Conservation (phyloP, 1,140 invertebrate species). For the Monomorium pharaonis region DNA sequence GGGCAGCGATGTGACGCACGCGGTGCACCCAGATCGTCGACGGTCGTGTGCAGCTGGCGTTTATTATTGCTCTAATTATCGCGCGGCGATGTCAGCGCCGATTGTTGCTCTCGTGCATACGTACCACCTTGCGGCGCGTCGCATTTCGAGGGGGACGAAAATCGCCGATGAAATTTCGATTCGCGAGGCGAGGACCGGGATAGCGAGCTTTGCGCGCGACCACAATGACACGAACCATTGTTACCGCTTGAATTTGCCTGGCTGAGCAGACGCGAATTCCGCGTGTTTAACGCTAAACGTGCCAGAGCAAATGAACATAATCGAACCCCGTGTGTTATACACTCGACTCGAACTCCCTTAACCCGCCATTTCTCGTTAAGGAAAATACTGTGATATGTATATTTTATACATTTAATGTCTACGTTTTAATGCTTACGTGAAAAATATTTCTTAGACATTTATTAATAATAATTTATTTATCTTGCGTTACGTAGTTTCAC, state of each 20-base stretch:
- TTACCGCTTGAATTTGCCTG: constrained; percentile 28
- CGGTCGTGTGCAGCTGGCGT: constrained; percentile 45
- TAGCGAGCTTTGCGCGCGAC: neutral
- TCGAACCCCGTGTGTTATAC: constrained; percentile 17
- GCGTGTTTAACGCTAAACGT: constrained; percentile 31
- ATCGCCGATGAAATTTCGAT: constrained; percentile 34
- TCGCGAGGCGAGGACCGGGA: neutral
- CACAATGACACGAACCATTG: neutral
- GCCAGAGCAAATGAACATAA: constrained; percentile 19
- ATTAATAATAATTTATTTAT: too few relatives aligned
- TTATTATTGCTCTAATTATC: constrained; percentile 63
- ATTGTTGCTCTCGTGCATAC: constrained; percentile 50
- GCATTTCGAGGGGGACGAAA: constrained; percentile 41
- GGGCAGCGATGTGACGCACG: constrained; percentile 24
- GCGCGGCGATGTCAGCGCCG: constrained; percentile 29
- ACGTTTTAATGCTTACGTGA: neutral
- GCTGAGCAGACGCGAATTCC: constrained; percentile 18
- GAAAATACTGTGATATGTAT: neutral
- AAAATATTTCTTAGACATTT: neutral
- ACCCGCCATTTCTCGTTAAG: neutral
- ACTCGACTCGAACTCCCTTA: neutral
- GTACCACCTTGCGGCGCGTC: neutral
- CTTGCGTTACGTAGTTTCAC: neutral
- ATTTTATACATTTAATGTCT: neutral
- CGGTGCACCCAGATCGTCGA: neutral